Conservation (phyloP, 92 coral and sea anemone genomes). For the Montipora capitata region DNA sequence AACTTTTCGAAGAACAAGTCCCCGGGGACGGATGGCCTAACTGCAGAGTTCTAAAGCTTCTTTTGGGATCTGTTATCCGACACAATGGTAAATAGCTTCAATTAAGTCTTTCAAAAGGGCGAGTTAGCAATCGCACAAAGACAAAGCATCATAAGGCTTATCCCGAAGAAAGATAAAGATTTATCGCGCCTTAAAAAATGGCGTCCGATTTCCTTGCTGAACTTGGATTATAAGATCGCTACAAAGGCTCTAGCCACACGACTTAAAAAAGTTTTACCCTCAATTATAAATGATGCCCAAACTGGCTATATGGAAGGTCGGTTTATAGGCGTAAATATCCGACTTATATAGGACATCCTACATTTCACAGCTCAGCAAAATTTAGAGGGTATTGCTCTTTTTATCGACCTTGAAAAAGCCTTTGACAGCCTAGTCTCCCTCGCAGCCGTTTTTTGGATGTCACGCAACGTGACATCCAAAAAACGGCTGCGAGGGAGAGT, state of each 20-base stretch:
- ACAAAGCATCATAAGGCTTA: constrained; percentile 26
- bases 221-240: constrained; percentile 41
- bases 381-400: constrained; percentile 14
- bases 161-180: too few relatives aligned
- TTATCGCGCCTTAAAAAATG: constrained; percentile 9
- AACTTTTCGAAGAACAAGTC: constrained; percentile 26
- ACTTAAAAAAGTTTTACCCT: constrained; percentile 6
- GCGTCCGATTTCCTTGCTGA: constrained; percentile 37
- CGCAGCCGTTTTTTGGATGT: too few relatives aligned
- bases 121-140: constrained; percentile 38
- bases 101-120: constrained; percentile 18
- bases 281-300: constrained; percentile 31
- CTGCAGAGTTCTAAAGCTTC: neutral
- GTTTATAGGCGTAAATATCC: constrained; percentile 49
- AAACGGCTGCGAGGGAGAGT: too few relatives aligned
- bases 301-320: constrained; percentile 59
- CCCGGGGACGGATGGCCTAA: constrained; percentile 49
- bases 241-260: constrained; percentile 43
- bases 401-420: constrained; percentile 27
- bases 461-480: too few relatives aligned
- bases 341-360: constrained; percentile 5
- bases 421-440: constrained; percentile 2
- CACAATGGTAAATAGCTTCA: neutral
- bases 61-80: constrained; percentile 15
- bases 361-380: constrained; percentile 13